Evolutionary conservation across 2,888 invertebrate species (phyloP).

Genomic region (Diarsia brunnea): DNA sequence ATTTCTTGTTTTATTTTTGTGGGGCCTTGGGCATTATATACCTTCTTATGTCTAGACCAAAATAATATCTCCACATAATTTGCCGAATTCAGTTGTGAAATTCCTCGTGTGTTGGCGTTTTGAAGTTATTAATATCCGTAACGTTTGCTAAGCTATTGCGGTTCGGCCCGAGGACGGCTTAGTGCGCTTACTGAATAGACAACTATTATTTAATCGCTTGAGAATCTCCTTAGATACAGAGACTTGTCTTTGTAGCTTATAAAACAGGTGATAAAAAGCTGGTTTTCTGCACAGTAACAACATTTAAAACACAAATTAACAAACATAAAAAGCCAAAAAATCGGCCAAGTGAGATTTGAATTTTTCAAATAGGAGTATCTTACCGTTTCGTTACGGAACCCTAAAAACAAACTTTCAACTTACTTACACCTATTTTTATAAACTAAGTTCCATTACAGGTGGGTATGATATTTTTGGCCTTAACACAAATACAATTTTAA

Average conservation of each 20-base stretch:
- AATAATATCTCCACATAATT: neutral
- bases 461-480: neutral
- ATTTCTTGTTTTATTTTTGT: neutral
- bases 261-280: neutral
- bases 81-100: constrained; percentile 26
- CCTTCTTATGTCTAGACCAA: neutral
- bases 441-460: too few species aligned
- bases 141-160: constrained; percentile 43
- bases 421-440: too few species aligned
- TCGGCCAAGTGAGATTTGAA: too few species aligned
- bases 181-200: constrained; percentile 34
- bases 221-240: neutral
- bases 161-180: constrained; percentile 35
- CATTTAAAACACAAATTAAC: too few species aligned
- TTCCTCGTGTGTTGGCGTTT: constrained; percentile 45
- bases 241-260: constrained; percentile 4
- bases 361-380: too few species aligned
- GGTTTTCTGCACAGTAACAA: too few species aligned
- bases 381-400: too few species aligned
- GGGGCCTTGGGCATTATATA: neutral
- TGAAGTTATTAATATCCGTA: constrained; percentile 59
- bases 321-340: too few species aligned
- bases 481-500: neutral
- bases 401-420: too few species aligned
- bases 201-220: constrained; percentile 47